Evolutionary conservation across 1,140 invertebrate species (phyloP).

Genomic region (Ceratosolen solmsi): DNA sequence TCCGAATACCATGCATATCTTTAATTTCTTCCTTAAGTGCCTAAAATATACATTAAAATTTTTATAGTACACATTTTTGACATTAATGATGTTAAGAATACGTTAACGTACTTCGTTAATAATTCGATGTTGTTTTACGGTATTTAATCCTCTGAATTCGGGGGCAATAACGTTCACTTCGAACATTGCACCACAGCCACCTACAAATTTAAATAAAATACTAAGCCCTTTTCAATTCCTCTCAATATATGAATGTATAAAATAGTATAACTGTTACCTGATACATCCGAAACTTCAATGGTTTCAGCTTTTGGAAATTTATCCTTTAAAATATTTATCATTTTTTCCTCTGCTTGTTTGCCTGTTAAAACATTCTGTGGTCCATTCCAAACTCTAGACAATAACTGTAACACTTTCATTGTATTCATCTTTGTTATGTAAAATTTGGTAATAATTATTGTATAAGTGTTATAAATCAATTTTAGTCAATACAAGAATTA

Average conservation of each 20-base stretch:
- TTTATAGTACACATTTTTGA: not conserved
- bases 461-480: not conserved
- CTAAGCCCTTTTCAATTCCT: no score
- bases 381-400: conserved; percentile 70
- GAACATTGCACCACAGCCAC: conserved; percentile 92
- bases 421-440: conserved; percentile 62
- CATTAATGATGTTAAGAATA: not conserved
- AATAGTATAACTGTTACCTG: no score
- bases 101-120: conserved; percentile 80
- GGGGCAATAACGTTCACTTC: conserved; percentile 83
- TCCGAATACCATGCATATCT: conserved; percentile 88
- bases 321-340: conserved; percentile 71
- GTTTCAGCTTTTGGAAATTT: conserved; percentile 79
- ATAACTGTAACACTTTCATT: conserved; percentile 69
- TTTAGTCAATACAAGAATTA: not conserved
- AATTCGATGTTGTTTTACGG: conserved; percentile 86
- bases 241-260: no score
- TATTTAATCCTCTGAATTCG: conserved; percentile 84
- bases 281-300: conserved; percentile 83
- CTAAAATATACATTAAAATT: no score
- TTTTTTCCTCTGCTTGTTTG: conserved; percentile 70
- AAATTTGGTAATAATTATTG: not conserved
- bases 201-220: conserved; percentile 65
- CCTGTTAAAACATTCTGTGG: conserved; percentile 61
- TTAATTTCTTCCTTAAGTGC: conserved; percentile 85